phyloP scores from a whole-genome alignment of 2,113 vertebrate genomes.

The Arizona elegans region DNA sequence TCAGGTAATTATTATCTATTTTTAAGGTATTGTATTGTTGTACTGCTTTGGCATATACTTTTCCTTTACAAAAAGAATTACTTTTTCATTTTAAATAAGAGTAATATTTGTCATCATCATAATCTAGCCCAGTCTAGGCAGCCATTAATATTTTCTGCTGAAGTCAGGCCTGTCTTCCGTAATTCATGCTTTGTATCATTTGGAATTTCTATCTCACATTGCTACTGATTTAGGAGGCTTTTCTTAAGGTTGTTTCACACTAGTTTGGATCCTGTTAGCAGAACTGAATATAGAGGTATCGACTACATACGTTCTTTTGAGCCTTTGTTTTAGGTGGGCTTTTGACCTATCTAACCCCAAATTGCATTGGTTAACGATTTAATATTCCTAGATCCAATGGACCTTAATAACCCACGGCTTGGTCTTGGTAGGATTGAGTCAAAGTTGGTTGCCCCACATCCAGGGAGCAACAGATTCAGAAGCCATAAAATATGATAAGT shows the following conservation, averaged over 20 bases:
- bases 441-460: background rate
- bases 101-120: background rate
- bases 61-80: background rate
- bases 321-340: background rate
- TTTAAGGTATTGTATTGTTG: background rate
- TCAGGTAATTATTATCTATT: constrained; percentile 69
- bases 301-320: background rate
- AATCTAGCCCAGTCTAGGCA: background rate
- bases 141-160: background rate
- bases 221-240: background rate
- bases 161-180: background rate
- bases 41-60: background rate
- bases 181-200: background rate
- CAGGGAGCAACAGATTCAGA: background rate
- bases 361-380: background rate
- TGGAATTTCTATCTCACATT: background rate
- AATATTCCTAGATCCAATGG: background rate
- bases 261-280: background rate
- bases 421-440: background rate
- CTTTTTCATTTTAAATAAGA: background rate
- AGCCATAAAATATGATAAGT: background rate
- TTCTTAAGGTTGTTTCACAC: background rate
- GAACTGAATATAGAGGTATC: background rate
- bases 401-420: background rate
- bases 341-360: background rate